These are phyloP conservation scores for Dipus sagitta DNA, from an alignment of 2,797 vertebrate species.

Conservation along the genomic window DNA sequence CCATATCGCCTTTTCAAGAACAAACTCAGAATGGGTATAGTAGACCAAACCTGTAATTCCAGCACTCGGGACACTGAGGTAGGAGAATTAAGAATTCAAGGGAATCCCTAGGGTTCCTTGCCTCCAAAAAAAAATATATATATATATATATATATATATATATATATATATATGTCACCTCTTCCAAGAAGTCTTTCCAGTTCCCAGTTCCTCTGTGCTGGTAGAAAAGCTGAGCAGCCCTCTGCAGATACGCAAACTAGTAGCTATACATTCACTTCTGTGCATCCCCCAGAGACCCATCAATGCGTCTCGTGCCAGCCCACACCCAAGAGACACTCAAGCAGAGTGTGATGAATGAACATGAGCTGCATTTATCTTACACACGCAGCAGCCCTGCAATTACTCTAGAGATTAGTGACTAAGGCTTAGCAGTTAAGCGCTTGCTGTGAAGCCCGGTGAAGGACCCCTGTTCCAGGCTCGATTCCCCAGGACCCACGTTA, in stretches of 20 bases:
- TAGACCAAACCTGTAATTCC: background rate
- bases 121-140: background rate
- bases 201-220: background rate
- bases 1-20: background rate
- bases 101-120: background rate
- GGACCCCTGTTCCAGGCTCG: too few species aligned
- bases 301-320: background rate
- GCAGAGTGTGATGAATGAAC: background rate
- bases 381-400: background rate
- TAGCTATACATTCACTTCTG: background rate
- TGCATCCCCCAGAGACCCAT: background rate
- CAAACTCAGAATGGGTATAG: background rate
- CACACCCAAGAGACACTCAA: constrained; percentile 15
- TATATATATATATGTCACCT: too few species aligned
- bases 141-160: too few species aligned
- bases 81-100: background rate
- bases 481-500: too few species aligned
- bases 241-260: background rate
- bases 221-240: background rate
- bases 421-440: too few species aligned
- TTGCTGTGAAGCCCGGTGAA: too few species aligned
- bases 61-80: background rate
- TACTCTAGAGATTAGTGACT: background rate
- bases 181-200: constrained; percentile 37
- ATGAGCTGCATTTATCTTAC: background rate